Base-by-base conservation (phyloP, 2,888 invertebrate genomes). In the Herminia tarsipennalis region DNA sequence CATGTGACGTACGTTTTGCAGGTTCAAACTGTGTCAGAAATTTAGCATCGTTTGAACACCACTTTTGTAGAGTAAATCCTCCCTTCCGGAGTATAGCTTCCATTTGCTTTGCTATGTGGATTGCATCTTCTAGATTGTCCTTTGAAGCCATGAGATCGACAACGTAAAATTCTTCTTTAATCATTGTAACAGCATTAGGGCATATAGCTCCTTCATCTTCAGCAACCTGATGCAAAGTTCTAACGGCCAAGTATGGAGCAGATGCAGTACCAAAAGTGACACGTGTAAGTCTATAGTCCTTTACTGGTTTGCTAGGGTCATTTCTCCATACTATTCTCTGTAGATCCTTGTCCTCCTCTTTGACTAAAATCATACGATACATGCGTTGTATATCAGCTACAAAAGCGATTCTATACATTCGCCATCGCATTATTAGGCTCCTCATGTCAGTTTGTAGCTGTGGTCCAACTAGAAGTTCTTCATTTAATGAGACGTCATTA, bases 271-370 rank as follows among this genome's bases (percentile, higher is more conserved):
- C 39, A 17, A 39, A 45, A 0, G 45, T 45, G 6, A 45, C 38
- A 1, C 22, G 20, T 2, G 12, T 21, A 8, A 45, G 18, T 21
- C 39, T 14, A 8, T 41, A 47, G 2, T 36, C 46, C 16, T 36
- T 46, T 8, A 46, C 16, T 20, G 24, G 20, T 25, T 27, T 8
- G 8, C 5, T 36, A 21, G 29, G 17, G 14, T 46, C 30, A 18
- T 13, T 36, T 8, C 46, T 18, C 47, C 47, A 47, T 9, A 47
- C 2, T 18, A 47, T 37, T 28, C 42, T 5, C 21, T 47, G 41
- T 1, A 20, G 5, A 9, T 46, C 29, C 8, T 3, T 20, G 10
- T 46, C 33, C 40, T 30, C 20, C 10, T 18, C 20, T 5, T 4
- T 4, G 5, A 18, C 3, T 18, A 40, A 18, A 5, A 47, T 5